These are phyloP conservation scores for Diabrotica balteata DNA, from an alignment of 2,888 invertebrate genomes.

Conservation along the genomic window DNA sequence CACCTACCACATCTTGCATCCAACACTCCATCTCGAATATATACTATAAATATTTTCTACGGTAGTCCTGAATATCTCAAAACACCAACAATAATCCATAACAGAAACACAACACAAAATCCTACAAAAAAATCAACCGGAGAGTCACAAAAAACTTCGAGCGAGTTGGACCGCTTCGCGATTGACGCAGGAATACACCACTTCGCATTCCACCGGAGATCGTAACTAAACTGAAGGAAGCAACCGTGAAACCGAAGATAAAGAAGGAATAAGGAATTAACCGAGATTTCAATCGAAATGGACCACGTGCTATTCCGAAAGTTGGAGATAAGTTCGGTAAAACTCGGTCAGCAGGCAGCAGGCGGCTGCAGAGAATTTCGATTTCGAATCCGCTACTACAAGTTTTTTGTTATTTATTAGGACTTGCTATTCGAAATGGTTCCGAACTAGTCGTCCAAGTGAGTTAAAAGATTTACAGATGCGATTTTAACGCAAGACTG, in stretches of 20 bases:
- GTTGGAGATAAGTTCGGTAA: constrained; percentile 33
- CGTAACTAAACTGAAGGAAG: too few relatives aligned
- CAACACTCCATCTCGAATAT: constrained; percentile 55
- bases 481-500: background rate
- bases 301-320: constrained; percentile 42
- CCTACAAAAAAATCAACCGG: background rate
- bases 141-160: background rate
- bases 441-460: background rate
- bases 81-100: background rate
- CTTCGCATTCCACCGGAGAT: too few relatives aligned
- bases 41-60: background rate
- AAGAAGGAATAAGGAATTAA: constrained; percentile 26
- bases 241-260: constrained; percentile 5
- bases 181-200: background rate
- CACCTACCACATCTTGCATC: constrained; percentile 60
- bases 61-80: background rate
- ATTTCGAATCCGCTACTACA: constrained; percentile 13
- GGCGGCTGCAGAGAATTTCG: constrained; percentile 8
- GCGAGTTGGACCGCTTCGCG: background rate
- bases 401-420: constrained; percentile 4
- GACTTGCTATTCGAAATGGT: background rate
- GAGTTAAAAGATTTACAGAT: background rate
- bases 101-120: background rate
- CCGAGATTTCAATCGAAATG: constrained; percentile 27
- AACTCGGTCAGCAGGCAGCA: constrained; percentile 35